Conservation (phyloP, 1,140 invertebrate genomes). For the Pseudomyrmex cubaensis region DNA sequence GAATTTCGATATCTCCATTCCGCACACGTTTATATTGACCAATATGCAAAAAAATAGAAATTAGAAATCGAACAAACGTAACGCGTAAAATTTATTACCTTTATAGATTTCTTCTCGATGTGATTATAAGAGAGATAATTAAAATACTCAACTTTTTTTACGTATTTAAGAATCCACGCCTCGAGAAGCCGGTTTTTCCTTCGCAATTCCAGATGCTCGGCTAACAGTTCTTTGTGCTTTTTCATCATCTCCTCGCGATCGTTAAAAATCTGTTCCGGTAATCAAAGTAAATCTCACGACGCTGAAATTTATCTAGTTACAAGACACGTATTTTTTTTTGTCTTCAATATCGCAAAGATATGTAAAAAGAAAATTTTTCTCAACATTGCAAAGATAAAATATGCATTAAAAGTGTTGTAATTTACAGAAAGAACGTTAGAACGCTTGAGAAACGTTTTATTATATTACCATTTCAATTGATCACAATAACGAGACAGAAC, state of each 20-base stretch:
- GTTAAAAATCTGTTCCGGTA: constrained; percentile 50
- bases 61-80: not conserved
- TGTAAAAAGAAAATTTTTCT: too few relatives aligned
- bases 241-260: constrained; percentile 62
- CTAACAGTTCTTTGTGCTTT: constrained; percentile 59
- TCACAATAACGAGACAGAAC: constrained; percentile 52
- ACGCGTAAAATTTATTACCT: not conserved
- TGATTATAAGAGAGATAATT: not conserved
- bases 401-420: not conserved
- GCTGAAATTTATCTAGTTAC: constrained; percentile 1
- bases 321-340: not conserved
- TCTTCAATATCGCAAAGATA: not conserved
- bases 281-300: constrained; percentile 17
- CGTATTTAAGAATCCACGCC: constrained; percentile 58
- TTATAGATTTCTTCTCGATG: too few relatives aligned
- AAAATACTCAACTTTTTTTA: constrained; percentile 68
- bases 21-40: not conserved
- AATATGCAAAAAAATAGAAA: not conserved
- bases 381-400: too few relatives aligned
- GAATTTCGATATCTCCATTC: not conserved
- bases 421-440: constrained; percentile 23
- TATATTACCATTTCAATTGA: constrained; percentile 60
- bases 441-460: constrained; percentile 53
- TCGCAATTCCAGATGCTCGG: constrained; percentile 53
- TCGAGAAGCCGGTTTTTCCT: constrained; percentile 71